phyloP scores from a whole-genome alignment of 2,888 invertebrate genomes.

The Anaspis maculata region DNA sequence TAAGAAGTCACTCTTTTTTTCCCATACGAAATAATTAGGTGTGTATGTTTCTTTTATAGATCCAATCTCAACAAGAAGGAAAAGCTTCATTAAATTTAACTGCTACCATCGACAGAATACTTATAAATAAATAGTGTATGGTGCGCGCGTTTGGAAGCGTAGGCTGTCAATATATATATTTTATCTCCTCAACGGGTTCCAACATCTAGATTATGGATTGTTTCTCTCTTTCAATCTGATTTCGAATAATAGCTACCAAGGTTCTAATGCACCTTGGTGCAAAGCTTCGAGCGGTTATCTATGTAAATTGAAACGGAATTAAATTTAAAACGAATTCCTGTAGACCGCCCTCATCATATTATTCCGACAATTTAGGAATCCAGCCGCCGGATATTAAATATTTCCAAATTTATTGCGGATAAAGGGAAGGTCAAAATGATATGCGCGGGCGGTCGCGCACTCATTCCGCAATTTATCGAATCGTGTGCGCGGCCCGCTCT shows the following conservation, averaged over 20 bases:
- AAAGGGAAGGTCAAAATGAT: slow-evolving; percentile 22
- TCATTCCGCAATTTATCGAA: too few relatives aligned
- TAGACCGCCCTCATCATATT: slow-evolving; percentile 19
- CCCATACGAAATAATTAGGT: too few relatives aligned
- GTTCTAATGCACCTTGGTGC: slow-evolving; percentile 7
- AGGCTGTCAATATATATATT: slow-evolving; percentile 11
- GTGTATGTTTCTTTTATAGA: too few relatives aligned
- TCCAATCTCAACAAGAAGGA: too few relatives aligned
- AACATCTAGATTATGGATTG: slow-evolving; percentile 15
- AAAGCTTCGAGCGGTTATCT: slow-evolving; percentile 16
- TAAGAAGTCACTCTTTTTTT: too few relatives aligned
- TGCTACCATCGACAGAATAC: slow-evolving; percentile 7
- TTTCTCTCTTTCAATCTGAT: slow-evolving; percentile 12
- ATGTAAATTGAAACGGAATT: slow-evolving; percentile 23
- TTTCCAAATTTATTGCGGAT: slow-evolving; percentile 22
- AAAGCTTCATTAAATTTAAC: slow-evolving; percentile 13
- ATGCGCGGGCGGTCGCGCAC: too few relatives aligned
- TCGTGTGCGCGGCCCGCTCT: too few relatives aligned
- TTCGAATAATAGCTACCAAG: slow-evolving; percentile 8
- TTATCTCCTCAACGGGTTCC: slow-evolving; percentile 9
- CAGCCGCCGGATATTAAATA: slow-evolving; percentile 26
- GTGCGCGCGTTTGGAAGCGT: slow-evolving; percentile 9
- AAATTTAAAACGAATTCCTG: too few relatives aligned
- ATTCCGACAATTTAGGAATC: slow-evolving; percentile 23
- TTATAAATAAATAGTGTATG: slow-evolving; percentile 10